Evolutionary conservation across 2,888 invertebrate genomes (phyloP), one percentile per base, ranked within the genome.

Genomic region (Eupithecia insigniata): DNA sequence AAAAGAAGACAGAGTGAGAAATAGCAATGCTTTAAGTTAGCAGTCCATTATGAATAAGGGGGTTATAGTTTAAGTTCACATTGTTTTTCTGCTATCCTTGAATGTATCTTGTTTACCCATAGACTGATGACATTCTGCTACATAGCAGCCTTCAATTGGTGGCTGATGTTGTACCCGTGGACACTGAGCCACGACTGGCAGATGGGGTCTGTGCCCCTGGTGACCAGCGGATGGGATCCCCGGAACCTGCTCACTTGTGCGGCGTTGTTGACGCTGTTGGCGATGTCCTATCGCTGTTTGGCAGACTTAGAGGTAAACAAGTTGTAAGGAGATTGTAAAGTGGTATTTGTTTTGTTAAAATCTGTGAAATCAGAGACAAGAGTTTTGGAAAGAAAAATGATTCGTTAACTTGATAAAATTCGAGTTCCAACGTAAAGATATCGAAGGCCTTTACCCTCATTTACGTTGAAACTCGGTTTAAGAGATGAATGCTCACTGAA

Each of bases 121-220:
- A 74, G 74, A 66, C 51, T 71, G 65, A 74, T 74, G 74, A 74
- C 74, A 14, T 74, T 74, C 69, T 71, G 74, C 71, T 98, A 97
- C 91, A 91, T 98, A 84, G 96, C 97, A 8, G 96, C 96, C 1
- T 96, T 97, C 92, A 98, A 98, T 93, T 96, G 96, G 94, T 97
- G 97, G 97, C 90, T 98, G 76, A 92, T 98, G n/a, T 91, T 98
- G 69, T 97, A 96, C 78, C 98, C 98, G 0, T 95, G 96, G 83
- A 95, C 95, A 1, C 94, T 98, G 65, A 97, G 97, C 81, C 98
- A 98, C 86, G 98, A 98, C 89, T 98, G 98, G 98, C 98, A 98
- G 92, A 97, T 97, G 96, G 97, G 97, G 8, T 97, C 97, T 18
- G 96, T 98, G 75, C 97, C 97, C 30, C 93, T 98, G 74, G 95